Percentiles rank a stretch among this genome's conserved stretches.
These are phyloP conservation scores for Sinohyriopsis cumingii DNA, from an alignment of 2,888 invertebrate genomes.

Conservation along the genomic window DNA sequence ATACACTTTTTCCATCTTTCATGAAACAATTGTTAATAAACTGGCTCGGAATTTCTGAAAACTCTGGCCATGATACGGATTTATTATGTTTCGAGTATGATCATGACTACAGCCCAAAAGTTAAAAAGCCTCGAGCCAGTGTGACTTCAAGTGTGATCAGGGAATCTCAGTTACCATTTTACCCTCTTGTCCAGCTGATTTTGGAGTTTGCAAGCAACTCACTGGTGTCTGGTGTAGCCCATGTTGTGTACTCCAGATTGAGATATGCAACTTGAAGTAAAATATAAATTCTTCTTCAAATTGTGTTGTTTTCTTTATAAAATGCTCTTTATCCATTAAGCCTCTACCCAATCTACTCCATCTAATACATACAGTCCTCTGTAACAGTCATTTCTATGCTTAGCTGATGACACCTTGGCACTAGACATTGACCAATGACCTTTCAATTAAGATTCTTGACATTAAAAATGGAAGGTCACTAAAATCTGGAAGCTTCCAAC, in stretches of 20 bases:
- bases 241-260: conserved; percentile 56
- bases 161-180: conserved; percentile 11
- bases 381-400: no score
- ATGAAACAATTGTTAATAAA: conserved; percentile 49
- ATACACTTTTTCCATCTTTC: conserved; percentile 50
- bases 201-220: conserved; percentile 61
- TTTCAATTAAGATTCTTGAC: no score
- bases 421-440: no score
- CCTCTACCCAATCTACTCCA: no score
- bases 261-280: conserved; percentile 3
- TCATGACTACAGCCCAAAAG: conserved; percentile 28
- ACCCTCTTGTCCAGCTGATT: conserved; percentile 55
- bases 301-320: no score
- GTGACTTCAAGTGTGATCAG: not conserved
- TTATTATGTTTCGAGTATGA: conserved; percentile 12
- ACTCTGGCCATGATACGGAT: conserved; percentile 5
- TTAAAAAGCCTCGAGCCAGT: not conserved
- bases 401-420: no score
- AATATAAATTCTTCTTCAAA: not conserved
- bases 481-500: no score
- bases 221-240: conserved; percentile 59
- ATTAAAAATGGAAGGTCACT: no score
- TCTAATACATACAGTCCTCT: no score
- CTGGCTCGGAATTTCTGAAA: conserved; percentile 43
- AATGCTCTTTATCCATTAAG: no score